Conservation (phyloP, 2,888 invertebrate species). For the Drosophila nr. perissopoda region DNA sequence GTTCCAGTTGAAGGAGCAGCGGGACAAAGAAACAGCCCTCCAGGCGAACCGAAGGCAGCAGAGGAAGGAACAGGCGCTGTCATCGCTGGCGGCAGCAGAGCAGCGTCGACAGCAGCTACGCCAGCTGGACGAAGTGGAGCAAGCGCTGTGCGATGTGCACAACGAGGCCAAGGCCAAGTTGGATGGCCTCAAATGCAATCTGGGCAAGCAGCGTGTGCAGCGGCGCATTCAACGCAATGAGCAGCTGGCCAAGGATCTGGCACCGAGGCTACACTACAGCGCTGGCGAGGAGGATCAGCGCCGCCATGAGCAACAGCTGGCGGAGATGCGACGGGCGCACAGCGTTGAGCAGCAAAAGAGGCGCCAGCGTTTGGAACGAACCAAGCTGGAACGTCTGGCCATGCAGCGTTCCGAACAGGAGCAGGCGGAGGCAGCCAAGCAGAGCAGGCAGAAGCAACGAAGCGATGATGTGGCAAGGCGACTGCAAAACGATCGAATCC, state of each 20-base stretch:
- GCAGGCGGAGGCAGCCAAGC: conserved; percentile 59
- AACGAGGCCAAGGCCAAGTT: conserved; percentile 85
- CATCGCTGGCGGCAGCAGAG: conserved; percentile 65
- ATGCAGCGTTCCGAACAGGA: conserved; percentile 77
- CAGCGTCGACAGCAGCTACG: conserved; percentile 63
- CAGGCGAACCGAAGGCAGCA: conserved; percentile 75
- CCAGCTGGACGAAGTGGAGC: conserved; percentile 84
- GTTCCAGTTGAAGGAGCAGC: conserved; percentile 80
- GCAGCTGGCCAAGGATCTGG: conserved; percentile 85
- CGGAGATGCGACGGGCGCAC: conserved; percentile 85
- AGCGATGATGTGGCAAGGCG: conserved; percentile 76
- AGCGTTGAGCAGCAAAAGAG: conserved; percentile 81
- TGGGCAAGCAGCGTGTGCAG: conserved; percentile 83
- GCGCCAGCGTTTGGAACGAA: conserved; percentile 71
- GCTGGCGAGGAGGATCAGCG: conserved; percentile 85
- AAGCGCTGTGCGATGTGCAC: conserved; percentile 85
- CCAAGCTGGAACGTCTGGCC: conserved; percentile 77
- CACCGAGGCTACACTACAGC: conserved; percentile 85
- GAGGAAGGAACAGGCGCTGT: conserved; percentile 64
- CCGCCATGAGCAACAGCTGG: conserved; percentile 86
- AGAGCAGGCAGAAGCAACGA: conserved; percentile 55
- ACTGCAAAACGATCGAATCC: conserved; percentile 67
- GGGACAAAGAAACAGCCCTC: conserved; percentile 81
- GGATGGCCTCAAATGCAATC: conserved; percentile 81
- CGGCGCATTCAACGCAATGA: conserved; percentile 85